These are phyloP conservation scores for Gobio gobio DNA, from an alignment of 2,113 vertebrate genomes.

Conservation along the genomic window DNA sequence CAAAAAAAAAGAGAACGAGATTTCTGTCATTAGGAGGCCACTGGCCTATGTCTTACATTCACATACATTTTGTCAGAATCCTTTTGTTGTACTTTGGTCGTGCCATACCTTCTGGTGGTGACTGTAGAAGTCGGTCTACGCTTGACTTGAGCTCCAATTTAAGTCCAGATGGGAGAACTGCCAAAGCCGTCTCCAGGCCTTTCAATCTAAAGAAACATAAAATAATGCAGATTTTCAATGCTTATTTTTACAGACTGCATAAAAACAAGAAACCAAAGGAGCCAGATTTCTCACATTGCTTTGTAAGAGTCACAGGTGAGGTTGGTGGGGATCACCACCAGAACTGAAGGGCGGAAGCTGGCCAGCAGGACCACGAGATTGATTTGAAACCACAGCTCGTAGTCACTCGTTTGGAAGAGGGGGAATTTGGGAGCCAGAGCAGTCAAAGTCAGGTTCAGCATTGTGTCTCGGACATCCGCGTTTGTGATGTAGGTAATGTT, in stretches of 20 bases:
- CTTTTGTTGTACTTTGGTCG: neutral
- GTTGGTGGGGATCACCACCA: constrained; percentile 58
- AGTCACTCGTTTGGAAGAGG: constrained; percentile 54
- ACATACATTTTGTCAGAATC: no score
- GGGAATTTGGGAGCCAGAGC: constrained; percentile 54
- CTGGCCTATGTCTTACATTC: no score
- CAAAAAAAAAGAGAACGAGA: neutral
- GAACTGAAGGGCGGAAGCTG: constrained; percentile 47
- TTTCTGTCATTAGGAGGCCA: no score
- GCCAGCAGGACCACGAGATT: constrained; percentile 58
- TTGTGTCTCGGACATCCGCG: neutral
- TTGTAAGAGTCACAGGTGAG: constrained; percentile 60
- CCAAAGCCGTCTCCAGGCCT: neutral
- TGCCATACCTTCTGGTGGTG: neutral
- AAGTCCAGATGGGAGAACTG: neutral
- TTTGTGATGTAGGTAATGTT: constrained; percentile 34
- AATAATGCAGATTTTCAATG: no score
- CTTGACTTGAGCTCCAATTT: neutral
- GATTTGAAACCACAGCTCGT: constrained; percentile 59
- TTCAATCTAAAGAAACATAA: neutral
- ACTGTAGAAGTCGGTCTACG: neutral
- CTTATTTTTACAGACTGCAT: no score
- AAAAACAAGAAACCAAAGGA: constrained; percentile 16
- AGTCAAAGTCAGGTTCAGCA: constrained; percentile 60
- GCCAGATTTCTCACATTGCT: constrained; percentile 58